A percentile compares a stretch with the other conserved stretches of the same genome.
Conservation (phyloP, 1,140 invertebrate species). For the Euwallacea fornicatus region DNA sequence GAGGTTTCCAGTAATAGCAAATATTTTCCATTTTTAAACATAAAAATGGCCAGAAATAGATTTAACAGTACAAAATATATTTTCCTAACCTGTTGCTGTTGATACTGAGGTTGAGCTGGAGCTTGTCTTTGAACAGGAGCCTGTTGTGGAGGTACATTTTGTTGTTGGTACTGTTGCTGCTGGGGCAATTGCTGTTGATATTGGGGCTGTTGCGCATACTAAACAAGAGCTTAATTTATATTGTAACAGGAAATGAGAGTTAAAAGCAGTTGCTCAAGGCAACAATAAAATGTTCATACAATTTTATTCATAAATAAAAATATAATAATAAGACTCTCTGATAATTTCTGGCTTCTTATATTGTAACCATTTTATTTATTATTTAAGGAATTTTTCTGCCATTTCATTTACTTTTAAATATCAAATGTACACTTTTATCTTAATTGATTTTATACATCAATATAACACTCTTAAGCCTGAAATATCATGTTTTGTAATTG, state of each 20-base stretch:
- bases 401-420: no score
- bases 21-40: not conserved
- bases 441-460: no score
- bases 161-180: conserved; percentile 47
- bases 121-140: conserved; percentile 42
- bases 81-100: conserved; percentile 37
- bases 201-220: conserved; percentile 48
- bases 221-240: not conserved
- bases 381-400: no score
- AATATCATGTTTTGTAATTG: no score
- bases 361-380: no score
- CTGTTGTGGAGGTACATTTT: conserved; percentile 40
- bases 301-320: conserved; percentile 31
- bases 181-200: conserved; percentile 46
- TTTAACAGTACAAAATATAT: not conserved
- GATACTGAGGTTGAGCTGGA: conserved; percentile 48
- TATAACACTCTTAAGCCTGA: no score
- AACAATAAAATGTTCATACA: not conserved
- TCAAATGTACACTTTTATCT: no score
- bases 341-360: no score
- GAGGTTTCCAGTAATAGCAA: no score
- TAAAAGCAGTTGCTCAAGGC: no score
- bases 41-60: not conserved
- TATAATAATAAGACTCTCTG: conserved; percentile 19
- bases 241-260: not conserved